A percentile compares a stretch with the other conserved stretches of the same genome.
Evolutionary conservation across 2,888 invertebrate species (phyloP).

Genomic region (Tigriopus californicus): DNA sequence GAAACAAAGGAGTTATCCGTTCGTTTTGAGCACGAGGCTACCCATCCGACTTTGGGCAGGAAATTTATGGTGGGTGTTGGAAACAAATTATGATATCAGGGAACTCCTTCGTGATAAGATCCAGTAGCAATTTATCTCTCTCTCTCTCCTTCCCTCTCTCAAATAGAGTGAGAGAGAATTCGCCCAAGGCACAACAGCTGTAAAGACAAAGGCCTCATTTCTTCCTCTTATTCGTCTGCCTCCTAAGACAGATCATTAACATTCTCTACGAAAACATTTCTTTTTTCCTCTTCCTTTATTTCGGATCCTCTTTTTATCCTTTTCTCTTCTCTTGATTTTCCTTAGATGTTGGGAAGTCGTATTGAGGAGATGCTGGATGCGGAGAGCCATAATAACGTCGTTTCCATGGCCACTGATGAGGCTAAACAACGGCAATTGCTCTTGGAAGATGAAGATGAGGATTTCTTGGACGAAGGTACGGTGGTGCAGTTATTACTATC

Average conservation of each 20-base stretch:
- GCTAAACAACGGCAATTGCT: slow-evolving; percentile 26
- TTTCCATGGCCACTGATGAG: slow-evolving; percentile 17
- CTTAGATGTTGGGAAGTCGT: slow-evolving; percentile 47
- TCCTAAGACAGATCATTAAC: too few relatives aligned
- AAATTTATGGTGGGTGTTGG: too few relatives aligned
- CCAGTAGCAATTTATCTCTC: too few relatives aligned
- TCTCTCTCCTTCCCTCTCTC: too few relatives aligned
- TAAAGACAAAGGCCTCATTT: too few relatives aligned
- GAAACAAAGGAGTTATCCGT: not conserved
- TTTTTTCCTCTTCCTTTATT: not conserved
- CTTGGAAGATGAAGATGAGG: slow-evolving; percentile 49
- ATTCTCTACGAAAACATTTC: not conserved
- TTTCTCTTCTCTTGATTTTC: slow-evolving; percentile 6
- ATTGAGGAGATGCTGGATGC: slow-evolving; percentile 73
- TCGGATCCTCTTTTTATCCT: slow-evolving; percentile 14
- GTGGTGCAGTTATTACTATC: not conserved
- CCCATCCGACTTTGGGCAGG: too few relatives aligned
- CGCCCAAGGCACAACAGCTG: too few relatives aligned
- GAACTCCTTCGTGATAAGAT: too few relatives aligned
- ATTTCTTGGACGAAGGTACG: slow-evolving; percentile 83
- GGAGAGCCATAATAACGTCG: slow-evolving; percentile 31
- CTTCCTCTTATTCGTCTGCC: too few relatives aligned
- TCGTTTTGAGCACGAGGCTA: not conserved
- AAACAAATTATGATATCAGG: too few relatives aligned
- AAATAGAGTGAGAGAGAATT: too few relatives aligned